Conservation (phyloP, 2,888 invertebrate genomes). For the Aleiodes testaceus region DNA sequence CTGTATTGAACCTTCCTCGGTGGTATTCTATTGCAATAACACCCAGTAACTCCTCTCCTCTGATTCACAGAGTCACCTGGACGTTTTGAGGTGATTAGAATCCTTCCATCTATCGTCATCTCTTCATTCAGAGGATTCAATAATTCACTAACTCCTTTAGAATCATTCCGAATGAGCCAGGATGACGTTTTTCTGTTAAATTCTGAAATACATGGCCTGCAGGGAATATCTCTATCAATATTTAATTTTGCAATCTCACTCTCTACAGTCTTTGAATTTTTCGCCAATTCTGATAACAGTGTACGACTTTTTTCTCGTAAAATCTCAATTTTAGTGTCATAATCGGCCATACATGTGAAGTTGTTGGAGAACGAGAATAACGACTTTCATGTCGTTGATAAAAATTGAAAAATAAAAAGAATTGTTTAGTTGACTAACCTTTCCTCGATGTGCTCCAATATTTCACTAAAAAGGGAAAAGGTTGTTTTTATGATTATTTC, state of each 20-base stretch:
- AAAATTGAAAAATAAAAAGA: too few species aligned
- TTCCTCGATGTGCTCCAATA: too few species aligned
- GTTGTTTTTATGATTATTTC: too few species aligned
- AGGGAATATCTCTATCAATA: not conserved
- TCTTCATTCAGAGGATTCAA: constrained; percentile 44
- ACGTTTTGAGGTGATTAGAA: constrained; percentile 58
- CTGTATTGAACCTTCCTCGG: constrained; percentile 46
- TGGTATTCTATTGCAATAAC: constrained; percentile 59
- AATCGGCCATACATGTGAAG: constrained; percentile 49
- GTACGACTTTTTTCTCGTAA: constrained; percentile 55
- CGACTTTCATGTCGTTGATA: not conserved
- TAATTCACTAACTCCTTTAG: constrained; percentile 46
- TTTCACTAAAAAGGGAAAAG: too few species aligned
- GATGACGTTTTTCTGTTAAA: not conserved
- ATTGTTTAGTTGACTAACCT: too few species aligned
- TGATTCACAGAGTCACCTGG: constrained; percentile 37
- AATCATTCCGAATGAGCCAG: constrained; percentile 58
- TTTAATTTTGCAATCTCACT: constrained; percentile 44
- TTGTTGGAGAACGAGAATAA: not conserved
- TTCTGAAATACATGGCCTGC: not conserved
- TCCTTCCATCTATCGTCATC: constrained; percentile 51
- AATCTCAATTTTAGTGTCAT: constrained; percentile 49
- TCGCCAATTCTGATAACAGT: constrained; percentile 47
- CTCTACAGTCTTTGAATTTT: constrained; percentile 50
- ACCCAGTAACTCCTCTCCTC: constrained; percentile 61